Evolutionary conservation across 2,888 invertebrate genomes (phyloP), one percentile per base, ranked within the genome.

Genomic region (Mythimna pallens): DNA sequence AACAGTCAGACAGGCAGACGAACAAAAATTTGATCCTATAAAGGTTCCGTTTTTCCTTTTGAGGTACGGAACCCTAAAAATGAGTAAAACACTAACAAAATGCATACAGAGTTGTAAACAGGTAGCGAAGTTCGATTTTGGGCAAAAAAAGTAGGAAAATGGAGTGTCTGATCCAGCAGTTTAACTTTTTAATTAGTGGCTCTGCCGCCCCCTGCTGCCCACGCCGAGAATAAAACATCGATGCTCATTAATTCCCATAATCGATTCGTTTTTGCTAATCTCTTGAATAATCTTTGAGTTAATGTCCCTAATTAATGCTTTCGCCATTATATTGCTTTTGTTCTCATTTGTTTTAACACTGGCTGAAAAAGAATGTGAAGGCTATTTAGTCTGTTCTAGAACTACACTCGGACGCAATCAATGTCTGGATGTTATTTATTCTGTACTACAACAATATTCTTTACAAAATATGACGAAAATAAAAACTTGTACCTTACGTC

Each of bases 131-230:
- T 80, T 81, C n/a, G 70, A 78, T 81, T 82, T 86, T 67, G 81
- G 84, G 87, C 30, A 30, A 36, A 36, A 91, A 93, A 93, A 91
- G 87, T 89, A 85, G 89, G 86, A 88, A 89, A 93, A 91, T 91
- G 81, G 90, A 89, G 88, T 92, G 93, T 92, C 93, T 90, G 87
- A 86, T 73, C 84, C 93, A 92, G 90, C 87, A 90, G 91, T 89
- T 92, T 91, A 94, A 94, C 93, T 94, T 93, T 91, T 94, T 94
- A 94, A 94, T 94, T 93, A 94, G 92, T 89, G 91, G 88, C 85
- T 81, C 80, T 81, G 89, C 88, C 78, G 75, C 40, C 66, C 69
- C 17, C 66, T 58, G 64, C 66, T 65, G 73, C 76, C 73, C 65
- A 78, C 73, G 63, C 65, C 71, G 81, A 57, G 75, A 86, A 76